Evolutionary conservation across 2,113 vertebrate genomes (phyloP), one percentile per base, ranked within the genome.

Genomic region (Malurus alboscapulatus): DNA sequence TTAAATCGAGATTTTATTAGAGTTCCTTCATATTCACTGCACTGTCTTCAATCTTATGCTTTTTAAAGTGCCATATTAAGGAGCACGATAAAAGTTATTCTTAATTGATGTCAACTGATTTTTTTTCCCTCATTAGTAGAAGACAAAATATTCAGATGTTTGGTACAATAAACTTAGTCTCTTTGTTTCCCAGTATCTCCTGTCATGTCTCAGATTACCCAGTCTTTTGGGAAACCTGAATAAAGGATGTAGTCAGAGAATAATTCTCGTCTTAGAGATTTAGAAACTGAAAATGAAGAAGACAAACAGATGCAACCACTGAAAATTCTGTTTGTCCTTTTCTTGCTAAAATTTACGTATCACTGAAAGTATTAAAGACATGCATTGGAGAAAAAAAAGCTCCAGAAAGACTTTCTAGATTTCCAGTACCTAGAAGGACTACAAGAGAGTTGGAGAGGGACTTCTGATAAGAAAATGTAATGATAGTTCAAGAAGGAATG

Each of bases 161-260:
- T 51, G 3, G 14, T 24, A 17, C 7, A 74, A 51, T 17, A 51
- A 67, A 48, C 22, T 40, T 42, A 26, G 11, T 17, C 10, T 9
- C 4, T 68, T 22, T 87, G 87, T 75, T 25, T 12, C 5, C 9
- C 18, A 20, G 4, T 73, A 16, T 58, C 26, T 66, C 22, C 14
- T 50, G 1, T 45, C 4, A 12, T 10, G 3, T 25, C 19, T 53
- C 22, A 61, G 5, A 54, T 89, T 58, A 25, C 11, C 0, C 0
- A 54, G 9, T 51, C 61, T 14, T 67, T 55, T 77, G 19, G 8
- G 40, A 85, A 91, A 73, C 12, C 4, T 66, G 29, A 73, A 26
- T 14, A 36, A 57, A 15, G 5, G 13, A 59, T 21, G 6, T 6
- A 63, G 10, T 38, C 34, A 54, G 34, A 22, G 47, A 48, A 48